Conservation (phyloP, 2,797 vertebrate genomes). For the Myotis findleyi region DNA sequence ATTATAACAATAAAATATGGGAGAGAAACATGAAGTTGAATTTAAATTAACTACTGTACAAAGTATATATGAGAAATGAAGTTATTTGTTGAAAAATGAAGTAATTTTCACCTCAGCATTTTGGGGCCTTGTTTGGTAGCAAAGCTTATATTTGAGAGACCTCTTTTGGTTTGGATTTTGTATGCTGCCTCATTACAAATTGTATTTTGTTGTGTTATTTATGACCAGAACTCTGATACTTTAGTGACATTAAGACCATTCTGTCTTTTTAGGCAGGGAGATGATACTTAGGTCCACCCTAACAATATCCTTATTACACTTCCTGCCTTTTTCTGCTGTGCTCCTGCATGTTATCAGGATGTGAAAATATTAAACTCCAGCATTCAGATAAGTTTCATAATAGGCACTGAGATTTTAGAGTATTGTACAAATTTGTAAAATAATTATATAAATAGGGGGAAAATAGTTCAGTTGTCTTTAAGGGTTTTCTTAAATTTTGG, state of each 20-base stretch:
- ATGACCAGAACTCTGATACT: neutral
- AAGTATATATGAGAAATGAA: constrained; percentile 30
- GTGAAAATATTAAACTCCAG: neutral
- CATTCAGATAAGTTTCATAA: neutral
- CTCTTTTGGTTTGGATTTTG: neutral
- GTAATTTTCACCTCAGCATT: neutral
- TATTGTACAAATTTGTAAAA: neutral
- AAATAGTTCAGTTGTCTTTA: neutral
- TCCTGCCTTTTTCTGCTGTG: neutral
- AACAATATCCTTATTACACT: neutral
- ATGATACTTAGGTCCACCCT: neutral
- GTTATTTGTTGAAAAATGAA: constrained; percentile 58
- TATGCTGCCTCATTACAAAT: neutral
- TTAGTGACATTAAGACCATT: neutral
- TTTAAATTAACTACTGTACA: constrained; percentile 76
- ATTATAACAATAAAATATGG: constrained; percentile 70
- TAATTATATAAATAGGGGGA: constrained; percentile 7
- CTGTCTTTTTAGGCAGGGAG: neutral
- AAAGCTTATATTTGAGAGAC: neutral
- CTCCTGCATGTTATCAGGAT: neutral
- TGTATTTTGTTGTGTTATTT: neutral
- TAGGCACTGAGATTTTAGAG: neutral
- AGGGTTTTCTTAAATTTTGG: neutral
- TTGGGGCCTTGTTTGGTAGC: constrained; percentile 36
- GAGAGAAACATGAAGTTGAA: constrained; percentile 74